phyloP scores from a whole-genome alignment of 2,797 vertebrate genomes.

The Etheostoma perlongum region DNA sequence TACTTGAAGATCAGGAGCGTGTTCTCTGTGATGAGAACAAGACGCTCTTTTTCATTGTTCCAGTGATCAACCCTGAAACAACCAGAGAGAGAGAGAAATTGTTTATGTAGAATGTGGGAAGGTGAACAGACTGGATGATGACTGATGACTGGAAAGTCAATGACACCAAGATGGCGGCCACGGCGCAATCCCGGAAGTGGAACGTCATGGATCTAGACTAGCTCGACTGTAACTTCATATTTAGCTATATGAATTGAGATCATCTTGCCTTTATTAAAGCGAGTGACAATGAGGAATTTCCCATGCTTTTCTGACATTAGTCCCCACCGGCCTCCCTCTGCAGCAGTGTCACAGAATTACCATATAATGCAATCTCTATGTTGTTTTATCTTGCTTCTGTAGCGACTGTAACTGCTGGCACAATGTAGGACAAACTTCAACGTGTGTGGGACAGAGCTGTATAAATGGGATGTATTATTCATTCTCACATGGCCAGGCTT shows the following conservation, averaged over 20 bases:
- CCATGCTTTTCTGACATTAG: constrained; percentile 42
- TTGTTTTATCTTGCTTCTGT: constrained; percentile 4
- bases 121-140: neutral
- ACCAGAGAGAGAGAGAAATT: neutral
- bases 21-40: constrained; percentile 81
- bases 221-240: constrained; percentile 1
- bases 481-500: constrained; percentile 69
- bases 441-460: constrained; percentile 53
- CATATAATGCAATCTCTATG: constrained; percentile 42
- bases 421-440: constrained; percentile 64
- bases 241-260: neutral
- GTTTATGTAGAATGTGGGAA: neutral
- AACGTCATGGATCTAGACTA: constrained; percentile 6
- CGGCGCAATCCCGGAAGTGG: too few relatives aligned
- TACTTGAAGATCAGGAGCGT: constrained; percentile 88
- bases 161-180: neutral
- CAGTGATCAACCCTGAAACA: constrained; percentile 87
- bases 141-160: neutral
- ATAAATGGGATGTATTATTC: constrained; percentile 78
- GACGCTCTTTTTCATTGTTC: constrained; percentile 90
- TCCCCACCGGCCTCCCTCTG: constrained; percentile 31
- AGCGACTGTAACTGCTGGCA: constrained; percentile 24
- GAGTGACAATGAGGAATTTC: constrained; percentile 34
- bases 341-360: constrained; percentile 41
- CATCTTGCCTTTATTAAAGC: constrained; percentile 15